phyloP scores from a whole-genome alignment of 2,113 vertebrate genomes.

The Ciconia maguari region DNA sequence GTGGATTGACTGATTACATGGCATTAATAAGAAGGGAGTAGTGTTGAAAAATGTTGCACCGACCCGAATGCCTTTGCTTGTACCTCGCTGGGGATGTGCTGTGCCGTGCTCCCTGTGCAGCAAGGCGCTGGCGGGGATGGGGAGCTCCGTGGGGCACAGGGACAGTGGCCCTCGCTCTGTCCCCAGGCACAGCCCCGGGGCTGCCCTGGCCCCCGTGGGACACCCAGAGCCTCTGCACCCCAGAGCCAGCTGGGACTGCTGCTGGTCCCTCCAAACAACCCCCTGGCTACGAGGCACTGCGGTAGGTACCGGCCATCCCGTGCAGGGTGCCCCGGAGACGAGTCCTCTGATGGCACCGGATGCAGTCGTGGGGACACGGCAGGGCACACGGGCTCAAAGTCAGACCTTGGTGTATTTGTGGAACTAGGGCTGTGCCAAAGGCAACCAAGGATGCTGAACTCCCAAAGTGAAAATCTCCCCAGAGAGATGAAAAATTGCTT shows the following conservation, averaged over 20 bases:
- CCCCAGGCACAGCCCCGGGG: too few species aligned
- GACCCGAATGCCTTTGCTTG: background rate
- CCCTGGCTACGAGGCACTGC: background rate
- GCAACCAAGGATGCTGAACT: background rate
- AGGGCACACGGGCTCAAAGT: background rate
- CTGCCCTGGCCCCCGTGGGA: too few species aligned
- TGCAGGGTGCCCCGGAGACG: fast-evolving
- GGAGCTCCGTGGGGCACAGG: too few species aligned
- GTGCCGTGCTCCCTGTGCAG: background rate
- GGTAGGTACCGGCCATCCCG: too few species aligned
- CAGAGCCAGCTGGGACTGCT: background rate
- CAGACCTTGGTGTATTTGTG: background rate
- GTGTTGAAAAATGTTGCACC: fast-evolving
- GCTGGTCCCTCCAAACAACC: background rate
- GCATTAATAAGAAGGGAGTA: background rate
- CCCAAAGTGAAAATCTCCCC: background rate
- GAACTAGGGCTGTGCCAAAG: background rate
- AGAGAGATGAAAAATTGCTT: background rate
- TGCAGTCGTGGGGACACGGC: background rate
- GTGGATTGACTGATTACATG: background rate
- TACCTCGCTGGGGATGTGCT: background rate
- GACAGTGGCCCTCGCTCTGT: too few species aligned
- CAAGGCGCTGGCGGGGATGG: too few species aligned
- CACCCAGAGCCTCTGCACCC: too few species aligned
- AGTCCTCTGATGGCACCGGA: background rate